These are phyloP conservation scores for Caranx ignobilis DNA, from an alignment of 2,113 vertebrate genomes.

Conservation along the genomic window DNA sequence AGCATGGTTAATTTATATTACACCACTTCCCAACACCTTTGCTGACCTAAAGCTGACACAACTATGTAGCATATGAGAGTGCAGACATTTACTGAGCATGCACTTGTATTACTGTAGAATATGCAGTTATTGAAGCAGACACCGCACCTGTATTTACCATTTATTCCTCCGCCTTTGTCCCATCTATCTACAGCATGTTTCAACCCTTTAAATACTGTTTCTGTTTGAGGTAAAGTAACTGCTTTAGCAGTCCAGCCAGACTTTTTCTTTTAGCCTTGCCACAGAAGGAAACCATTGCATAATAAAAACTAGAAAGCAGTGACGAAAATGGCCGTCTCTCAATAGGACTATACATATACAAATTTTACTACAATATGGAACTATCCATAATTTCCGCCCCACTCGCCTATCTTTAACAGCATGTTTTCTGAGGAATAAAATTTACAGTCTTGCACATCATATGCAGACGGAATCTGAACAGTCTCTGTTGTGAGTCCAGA, in stretches of 20 bases:
- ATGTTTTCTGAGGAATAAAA: constrained; percentile 31
- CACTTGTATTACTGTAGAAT: constrained; percentile 54
- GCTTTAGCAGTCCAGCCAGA: constrained; percentile 50
- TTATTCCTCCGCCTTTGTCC: constrained; percentile 22
- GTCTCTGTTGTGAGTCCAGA: constrained; percentile 21
- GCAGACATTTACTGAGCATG: constrained; percentile 67
- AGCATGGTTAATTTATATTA: constrained; percentile 76
- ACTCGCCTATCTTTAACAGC: constrained; percentile 20
- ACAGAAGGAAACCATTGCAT: constrained; percentile 60
- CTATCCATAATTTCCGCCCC: constrained; percentile 19
- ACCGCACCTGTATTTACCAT: constrained; percentile 38
- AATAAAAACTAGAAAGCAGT: constrained; percentile 53
- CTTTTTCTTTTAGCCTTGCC: constrained; percentile 41
- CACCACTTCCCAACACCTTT: constrained; percentile 59
- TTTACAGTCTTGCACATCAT: constrained; percentile 45
- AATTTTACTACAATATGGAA: constrained; percentile 36
- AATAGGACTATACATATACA: constrained; percentile 41
- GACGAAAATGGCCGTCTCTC: constrained; percentile 41
- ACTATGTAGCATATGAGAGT: constrained; percentile 57
- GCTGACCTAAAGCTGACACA: constrained; percentile 42
- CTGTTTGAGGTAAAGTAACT: constrained; percentile 66
- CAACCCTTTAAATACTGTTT: constrained; percentile 65
- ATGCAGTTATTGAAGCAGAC: constrained; percentile 45
- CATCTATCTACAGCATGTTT: constrained; percentile 36
- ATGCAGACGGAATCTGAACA: constrained; percentile 13